Evolutionary conservation across 2,797 vertebrate species (phyloP).

Genomic region (Notoglanidium macrostoma): DNA sequence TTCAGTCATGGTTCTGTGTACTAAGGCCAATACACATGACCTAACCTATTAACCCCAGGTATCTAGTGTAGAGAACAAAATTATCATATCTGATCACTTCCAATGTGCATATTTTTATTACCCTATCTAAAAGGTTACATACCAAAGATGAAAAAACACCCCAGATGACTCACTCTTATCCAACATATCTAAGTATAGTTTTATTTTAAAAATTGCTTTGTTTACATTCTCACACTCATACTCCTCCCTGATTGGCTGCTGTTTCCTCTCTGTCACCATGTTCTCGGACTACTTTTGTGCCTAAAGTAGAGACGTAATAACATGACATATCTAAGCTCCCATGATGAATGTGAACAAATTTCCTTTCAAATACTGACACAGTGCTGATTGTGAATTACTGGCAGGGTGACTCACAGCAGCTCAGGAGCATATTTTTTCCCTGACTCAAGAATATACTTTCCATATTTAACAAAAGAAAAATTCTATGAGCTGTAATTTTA

Average conservation of each 20-base stretch:
- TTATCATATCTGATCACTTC: background rate
- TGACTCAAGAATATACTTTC: background rate
- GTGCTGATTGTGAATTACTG: background rate
- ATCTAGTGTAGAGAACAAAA: background rate
- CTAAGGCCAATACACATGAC: background rate
- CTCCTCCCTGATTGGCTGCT: background rate
- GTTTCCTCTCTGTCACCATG: background rate
- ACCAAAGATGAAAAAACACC: background rate
- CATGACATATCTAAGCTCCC: background rate
- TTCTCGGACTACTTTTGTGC: background rate
- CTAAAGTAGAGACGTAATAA: too few species aligned
- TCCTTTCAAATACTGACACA: background rate
- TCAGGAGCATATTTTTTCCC: background rate
- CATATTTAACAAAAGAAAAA: background rate
- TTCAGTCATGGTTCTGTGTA: background rate
- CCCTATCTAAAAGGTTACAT: background rate
- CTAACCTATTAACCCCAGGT: background rate
- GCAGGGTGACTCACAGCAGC: background rate
- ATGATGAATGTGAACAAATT: background rate
- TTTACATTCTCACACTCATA: background rate
- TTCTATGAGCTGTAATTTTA: background rate
- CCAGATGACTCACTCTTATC: background rate
- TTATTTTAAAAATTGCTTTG: background rate
- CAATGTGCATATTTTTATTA: background rate
- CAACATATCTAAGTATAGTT: too few species aligned